Evolutionary conservation across 2,113 vertebrate species (phyloP).

Genomic region (Phodopus roborovskii): DNA sequence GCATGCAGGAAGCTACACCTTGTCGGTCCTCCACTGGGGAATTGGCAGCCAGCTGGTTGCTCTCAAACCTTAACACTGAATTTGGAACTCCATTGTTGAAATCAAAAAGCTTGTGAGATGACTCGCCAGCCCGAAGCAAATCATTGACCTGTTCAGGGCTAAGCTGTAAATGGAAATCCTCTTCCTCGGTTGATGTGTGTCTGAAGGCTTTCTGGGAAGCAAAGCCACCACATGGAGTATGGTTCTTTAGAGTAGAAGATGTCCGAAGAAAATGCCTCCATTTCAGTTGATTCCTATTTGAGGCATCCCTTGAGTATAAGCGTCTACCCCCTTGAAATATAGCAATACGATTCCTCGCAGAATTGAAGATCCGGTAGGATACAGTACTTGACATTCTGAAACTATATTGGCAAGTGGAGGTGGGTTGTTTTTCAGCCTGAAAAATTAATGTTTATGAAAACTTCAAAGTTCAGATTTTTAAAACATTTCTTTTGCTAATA

Average conservation of each 20-base stretch:
- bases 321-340: constrained; percentile 76
- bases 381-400: constrained; percentile 86
- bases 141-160: constrained; percentile 90
- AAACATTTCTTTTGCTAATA: constrained; percentile 23
- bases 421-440: constrained; percentile 58
- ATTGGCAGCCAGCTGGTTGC: constrained; percentile 95
- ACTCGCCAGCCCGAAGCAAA: constrained; percentile 90
- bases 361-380: constrained; percentile 85
- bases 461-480: constrained; percentile 50
- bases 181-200: constrained; percentile 87
- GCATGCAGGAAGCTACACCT: constrained; percentile 92
- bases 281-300: constrained; percentile 74
- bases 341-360: constrained; percentile 77
- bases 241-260: constrained; percentile 49
- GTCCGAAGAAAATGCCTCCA: constrained; percentile 75
- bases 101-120: constrained; percentile 87
- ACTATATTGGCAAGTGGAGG: background rate
- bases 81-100: constrained; percentile 85
- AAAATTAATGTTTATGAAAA: constrained; percentile 73
- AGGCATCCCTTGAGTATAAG: constrained; percentile 81
- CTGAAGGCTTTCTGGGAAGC: constrained; percentile 80
- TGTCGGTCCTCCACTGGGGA: constrained; percentile 93
- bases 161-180: constrained; percentile 90
- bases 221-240: background rate
- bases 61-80: constrained; percentile 93